Evolutionary conservation across 2,888 invertebrate genomes (phyloP).

Genomic region (Coronaproctus castanopsis): DNA sequence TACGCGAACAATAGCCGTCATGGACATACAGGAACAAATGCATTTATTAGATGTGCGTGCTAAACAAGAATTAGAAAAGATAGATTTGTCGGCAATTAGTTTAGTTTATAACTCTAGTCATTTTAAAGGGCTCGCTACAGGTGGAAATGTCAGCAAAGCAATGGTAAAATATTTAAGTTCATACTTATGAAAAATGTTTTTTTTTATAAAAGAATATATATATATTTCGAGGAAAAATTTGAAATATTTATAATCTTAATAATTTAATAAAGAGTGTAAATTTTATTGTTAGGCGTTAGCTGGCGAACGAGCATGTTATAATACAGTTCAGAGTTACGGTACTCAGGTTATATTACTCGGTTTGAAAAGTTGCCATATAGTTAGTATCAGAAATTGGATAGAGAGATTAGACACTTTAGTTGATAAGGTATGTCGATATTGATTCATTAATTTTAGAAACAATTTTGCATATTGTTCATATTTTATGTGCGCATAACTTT

Average conservation of each 20-base stretch:
- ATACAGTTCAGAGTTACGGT: slow-evolving; percentile 44
- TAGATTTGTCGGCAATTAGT: slow-evolving; percentile 59
- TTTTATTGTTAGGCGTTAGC: slow-evolving; percentile 34
- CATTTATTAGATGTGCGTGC: slow-evolving; percentile 74
- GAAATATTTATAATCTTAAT: too few relatives aligned
- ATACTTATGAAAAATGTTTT: slow-evolving; percentile 3
- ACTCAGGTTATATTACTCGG: slow-evolving; percentile 50
- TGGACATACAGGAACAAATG: slow-evolving; percentile 69
- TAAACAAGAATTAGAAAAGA: slow-evolving; percentile 62
- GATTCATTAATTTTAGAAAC: too few relatives aligned
- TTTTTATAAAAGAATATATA: too few relatives aligned
- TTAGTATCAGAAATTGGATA: slow-evolving; percentile 42
- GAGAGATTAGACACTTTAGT: slow-evolving; percentile 41
- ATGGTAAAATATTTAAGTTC: slow-evolving; percentile 30
- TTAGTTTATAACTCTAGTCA: slow-evolving; percentile 72
- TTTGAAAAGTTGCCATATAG: slow-evolving; percentile 35
- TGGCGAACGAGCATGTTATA: slow-evolving; percentile 54
- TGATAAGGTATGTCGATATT: slow-evolving; percentile 26
- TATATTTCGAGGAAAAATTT: slow-evolving; percentile 17
- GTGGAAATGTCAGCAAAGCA: slow-evolving; percentile 72
- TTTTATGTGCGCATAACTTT: too few relatives aligned
- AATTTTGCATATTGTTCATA: too few relatives aligned
- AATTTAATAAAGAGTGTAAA: slow-evolving; percentile 2
- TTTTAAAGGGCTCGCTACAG: slow-evolving; percentile 80
- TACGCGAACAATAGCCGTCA: slow-evolving; percentile 55